These are phyloP conservation scores for Bacillus rossius DNA, from an alignment of 1,140 invertebrate genomes.

Conservation along the genomic window DNA sequence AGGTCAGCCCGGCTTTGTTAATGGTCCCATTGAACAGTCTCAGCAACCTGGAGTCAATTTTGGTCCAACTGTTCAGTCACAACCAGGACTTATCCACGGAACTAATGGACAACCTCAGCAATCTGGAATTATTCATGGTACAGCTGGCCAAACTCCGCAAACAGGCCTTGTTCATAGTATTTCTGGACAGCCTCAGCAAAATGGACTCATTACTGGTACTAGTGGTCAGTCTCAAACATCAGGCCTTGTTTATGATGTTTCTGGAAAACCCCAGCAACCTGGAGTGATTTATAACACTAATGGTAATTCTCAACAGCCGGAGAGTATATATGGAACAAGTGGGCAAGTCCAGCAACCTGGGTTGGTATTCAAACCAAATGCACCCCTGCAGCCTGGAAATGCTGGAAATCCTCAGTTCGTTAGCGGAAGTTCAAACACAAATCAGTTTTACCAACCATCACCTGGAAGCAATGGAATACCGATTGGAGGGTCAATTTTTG, in stretches of 20 bases:
- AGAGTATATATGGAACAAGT: too few species aligned
- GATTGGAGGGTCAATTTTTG: slow-evolving; percentile 10
- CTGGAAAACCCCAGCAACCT: neutral
- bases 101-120: neutral
- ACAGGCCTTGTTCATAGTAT: neutral
- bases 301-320: neutral
- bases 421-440: neutral
- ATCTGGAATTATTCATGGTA: neutral
- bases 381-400: neutral
- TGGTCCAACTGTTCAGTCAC: neutral
- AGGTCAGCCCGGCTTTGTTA: too few species aligned
- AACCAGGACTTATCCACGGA: neutral
- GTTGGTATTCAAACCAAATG: neutral
- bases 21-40: too few species aligned
- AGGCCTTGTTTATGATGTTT: neutral
- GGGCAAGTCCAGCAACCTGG: neutral
- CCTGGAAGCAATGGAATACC: neutral
- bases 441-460: neutral
- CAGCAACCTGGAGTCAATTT: too few species aligned
- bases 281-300: neutral
- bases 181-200: neutral
- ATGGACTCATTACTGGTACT: neutral
- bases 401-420: neutral
- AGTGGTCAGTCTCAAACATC: neutral
- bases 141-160: neutral